Conservation (phyloP, 2,797 vertebrate species). For the Threskiornis aethiopicus region DNA sequence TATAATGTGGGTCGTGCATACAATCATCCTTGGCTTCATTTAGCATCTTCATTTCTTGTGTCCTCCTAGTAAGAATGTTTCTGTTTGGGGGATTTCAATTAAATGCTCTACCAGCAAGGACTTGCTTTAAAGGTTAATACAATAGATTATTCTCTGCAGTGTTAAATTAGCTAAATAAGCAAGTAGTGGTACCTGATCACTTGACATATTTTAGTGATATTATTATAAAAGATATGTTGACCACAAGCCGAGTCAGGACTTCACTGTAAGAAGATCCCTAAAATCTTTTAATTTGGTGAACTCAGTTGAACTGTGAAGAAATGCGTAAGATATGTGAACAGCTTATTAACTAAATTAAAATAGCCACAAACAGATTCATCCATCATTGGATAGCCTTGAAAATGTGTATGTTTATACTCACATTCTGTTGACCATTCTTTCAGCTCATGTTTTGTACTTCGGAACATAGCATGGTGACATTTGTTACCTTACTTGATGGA, state of each 20-base stretch:
- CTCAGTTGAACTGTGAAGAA: neutral
- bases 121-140: neutral
- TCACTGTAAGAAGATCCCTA: neutral
- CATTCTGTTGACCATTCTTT: neutral
- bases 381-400: neutral
- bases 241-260: neutral
- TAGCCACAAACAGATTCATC: neutral
- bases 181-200: neutral
- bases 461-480: neutral
- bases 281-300: neutral
- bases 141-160: neutral
- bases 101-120: neutral
- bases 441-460: neutral
- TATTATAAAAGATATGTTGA: neutral
- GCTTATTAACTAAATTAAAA: neutral
- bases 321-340: neutral
- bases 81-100: neutral
- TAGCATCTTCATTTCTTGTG: neutral
- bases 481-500: neutral
- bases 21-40: neutral
- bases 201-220: neutral
- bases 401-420: neutral
- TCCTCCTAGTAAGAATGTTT: neutral
- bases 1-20: rapidly evolving
- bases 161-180: neutral